Evolutionary conservation across 2,888 invertebrate species (phyloP), one percentile per base, ranked within the genome.

Genomic region (Phorcus lineatus): DNA sequence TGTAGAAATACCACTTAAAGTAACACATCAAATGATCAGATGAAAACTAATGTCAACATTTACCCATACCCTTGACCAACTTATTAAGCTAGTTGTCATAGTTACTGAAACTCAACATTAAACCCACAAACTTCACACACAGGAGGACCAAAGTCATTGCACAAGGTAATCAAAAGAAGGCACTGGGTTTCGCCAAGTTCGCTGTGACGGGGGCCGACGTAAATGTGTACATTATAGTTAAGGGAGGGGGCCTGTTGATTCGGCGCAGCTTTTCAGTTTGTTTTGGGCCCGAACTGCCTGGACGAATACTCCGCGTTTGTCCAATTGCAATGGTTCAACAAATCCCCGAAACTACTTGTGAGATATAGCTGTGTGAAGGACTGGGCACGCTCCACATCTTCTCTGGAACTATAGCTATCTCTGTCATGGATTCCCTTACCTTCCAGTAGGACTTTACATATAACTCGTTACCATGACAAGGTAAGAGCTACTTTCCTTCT

Each of bases 201-300:
- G 47, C 13, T 47, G 47, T 47, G 13, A 47, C 47, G 47, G 47
- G 36, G 47, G 11, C 47, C 47, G 47, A 47, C 47, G 47, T 47
- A 47, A 47, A 47, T 47, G 47, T 47, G 47, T 47, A 47, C 47
- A 47, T 47, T 47, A 47, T 47, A 57, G 57, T 57, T 57, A 22
- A 62, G 62, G 62, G 62, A 62, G 62, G 62, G 28, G 28, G 62
- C 62, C 62, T 62, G 62, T 62, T 62, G 62, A 24, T 62, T 28
- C 28, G 24, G 0, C 16, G 62, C 62, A 28, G 62, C 13, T 62
- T 28, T 24, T 62, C 24, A 62, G 62, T 62, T 62, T 62, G 62
- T 62, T 62, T 62, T 62, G 62, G 16, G 62, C 17, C 62, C 62
- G 28, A 62, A 17, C 62, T 11, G 22, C 62, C 16, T 16, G 22